Percentiles rank a stretch among this genome's conserved stretches.
Evolutionary conservation across 2,113 vertebrate species (phyloP).

Genomic region (Carettochelys insculpta): DNA sequence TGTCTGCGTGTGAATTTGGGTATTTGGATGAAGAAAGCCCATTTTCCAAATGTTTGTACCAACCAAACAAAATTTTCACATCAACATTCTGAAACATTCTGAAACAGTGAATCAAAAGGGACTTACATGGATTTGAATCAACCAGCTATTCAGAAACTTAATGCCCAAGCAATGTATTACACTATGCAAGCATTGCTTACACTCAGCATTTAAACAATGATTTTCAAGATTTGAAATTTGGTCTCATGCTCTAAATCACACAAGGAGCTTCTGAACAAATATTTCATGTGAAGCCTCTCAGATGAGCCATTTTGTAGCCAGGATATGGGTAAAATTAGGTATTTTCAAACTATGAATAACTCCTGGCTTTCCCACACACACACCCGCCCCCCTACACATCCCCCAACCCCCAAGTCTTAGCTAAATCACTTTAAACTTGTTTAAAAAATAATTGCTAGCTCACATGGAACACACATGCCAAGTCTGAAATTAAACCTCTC

Average conservation of each 20-base stretch:
- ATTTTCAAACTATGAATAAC: neutral
- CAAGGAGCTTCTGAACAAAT: neutral
- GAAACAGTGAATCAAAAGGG: neutral
- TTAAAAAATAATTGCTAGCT: neutral
- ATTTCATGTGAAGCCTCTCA: neutral
- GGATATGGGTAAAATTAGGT: neutral
- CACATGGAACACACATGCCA: accelerated
- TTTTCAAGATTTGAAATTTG: neutral
- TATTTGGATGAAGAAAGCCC: neutral
- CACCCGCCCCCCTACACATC: no score
- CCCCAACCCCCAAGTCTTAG: no score
- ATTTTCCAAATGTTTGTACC: neutral
- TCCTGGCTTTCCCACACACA: neutral
- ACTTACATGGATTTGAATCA: neutral
- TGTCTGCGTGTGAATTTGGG: neutral
- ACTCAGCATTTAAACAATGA: neutral
- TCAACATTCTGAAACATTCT: neutral
- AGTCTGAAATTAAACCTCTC: neutral
- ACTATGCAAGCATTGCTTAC: neutral
- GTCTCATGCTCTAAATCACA: neutral
- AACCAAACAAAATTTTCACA: neutral
- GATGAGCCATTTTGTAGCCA: neutral
- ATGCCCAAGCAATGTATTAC: neutral
- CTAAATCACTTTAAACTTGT: constrained; percentile 17
- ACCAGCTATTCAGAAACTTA: neutral